A percentile compares a stretch with the other conserved stretches of the same genome.
Conservation (phyloP, 2,797 vertebrate species). For the Sorex maritimensis region DNA sequence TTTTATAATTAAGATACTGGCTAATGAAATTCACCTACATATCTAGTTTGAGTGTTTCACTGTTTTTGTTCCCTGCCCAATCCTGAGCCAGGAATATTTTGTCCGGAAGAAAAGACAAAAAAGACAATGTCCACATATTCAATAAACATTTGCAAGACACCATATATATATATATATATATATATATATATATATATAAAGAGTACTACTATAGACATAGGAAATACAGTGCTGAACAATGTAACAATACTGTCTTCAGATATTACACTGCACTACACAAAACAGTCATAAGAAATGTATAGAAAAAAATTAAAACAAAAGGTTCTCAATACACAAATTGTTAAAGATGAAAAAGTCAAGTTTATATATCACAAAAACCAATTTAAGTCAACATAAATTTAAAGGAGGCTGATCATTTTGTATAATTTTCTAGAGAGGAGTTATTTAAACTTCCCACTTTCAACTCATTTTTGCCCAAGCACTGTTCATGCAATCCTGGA, state of each 20-base stretch:
- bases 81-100: conserved; percentile 41
- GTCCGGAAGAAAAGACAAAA: conserved; percentile 40
- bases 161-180: background rate
- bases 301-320: conserved; percentile 48
- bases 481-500: too few relatives aligned
- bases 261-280: conserved; percentile 20
- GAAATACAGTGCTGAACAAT: background rate
- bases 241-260: background rate
- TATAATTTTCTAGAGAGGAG: too few relatives aligned
- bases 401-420: background rate
- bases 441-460: too few relatives aligned
- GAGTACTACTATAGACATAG: background rate
- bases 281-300: conserved; percentile 8
- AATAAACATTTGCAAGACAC: conserved; percentile 51
- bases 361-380: conserved; percentile 39
- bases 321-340: too few relatives aligned
- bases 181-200: background rate
- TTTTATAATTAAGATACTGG: conserved; percentile 46
- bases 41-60: conserved; percentile 50
- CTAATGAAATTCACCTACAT: conserved; percentile 43
- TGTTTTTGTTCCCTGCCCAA: background rate
- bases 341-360: background rate
- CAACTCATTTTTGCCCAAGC: too few relatives aligned
- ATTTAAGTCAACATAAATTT: conserved; percentile 12
- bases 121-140: conserved; percentile 23